Conservation (phyloP, 2,888 invertebrate species). For the Thecocarcelia acutangulata region DNA sequence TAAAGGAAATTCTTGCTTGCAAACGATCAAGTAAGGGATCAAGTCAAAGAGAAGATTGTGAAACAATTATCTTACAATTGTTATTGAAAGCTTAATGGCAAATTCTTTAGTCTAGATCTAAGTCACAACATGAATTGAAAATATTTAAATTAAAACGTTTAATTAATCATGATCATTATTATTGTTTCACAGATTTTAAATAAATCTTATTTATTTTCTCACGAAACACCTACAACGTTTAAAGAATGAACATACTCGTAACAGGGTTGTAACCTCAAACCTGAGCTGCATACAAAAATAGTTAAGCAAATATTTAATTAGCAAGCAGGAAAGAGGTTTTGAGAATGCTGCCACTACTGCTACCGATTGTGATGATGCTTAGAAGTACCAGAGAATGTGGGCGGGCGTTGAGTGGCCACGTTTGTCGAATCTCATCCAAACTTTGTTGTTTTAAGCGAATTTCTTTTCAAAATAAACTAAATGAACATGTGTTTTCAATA, state of each 20-base stretch:
- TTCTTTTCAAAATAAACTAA: conserved; percentile 17
- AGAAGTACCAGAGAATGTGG: conserved; percentile 20
- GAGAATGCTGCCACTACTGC: conserved; percentile 4
- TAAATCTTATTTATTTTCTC: conserved; percentile 61
- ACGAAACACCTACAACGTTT: conserved; percentile 64
- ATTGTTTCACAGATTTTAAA: conserved; percentile 17
- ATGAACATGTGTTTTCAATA: conserved; percentile 19
- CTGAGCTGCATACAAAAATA: conserved; percentile 47
- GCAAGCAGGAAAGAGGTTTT: conserved; percentile 25
- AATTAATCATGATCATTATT: conserved; percentile 45
- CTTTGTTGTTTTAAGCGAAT: conserved; percentile 8
- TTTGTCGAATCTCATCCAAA: neutral
- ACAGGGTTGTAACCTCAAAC: conserved; percentile 57
- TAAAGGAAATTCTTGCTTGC: conserved; percentile 39
- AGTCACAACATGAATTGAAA: conserved; percentile 4
- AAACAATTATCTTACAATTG: conserved; percentile 10
- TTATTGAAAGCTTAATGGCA: neutral
- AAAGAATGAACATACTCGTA: conserved; percentile 33
- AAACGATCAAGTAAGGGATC: neutral
- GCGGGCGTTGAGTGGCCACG: conserved; percentile 7
- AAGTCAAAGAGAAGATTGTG: conserved; percentile 4
- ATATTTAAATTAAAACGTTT: conserved; percentile 34
- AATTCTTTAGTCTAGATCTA: conserved; percentile 27
- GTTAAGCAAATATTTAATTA: conserved; percentile 11
- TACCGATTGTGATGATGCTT: conserved; percentile 5